Conservation (phyloP, 2,888 invertebrate genomes). For the Ditylenchus weischeri region DNA sequence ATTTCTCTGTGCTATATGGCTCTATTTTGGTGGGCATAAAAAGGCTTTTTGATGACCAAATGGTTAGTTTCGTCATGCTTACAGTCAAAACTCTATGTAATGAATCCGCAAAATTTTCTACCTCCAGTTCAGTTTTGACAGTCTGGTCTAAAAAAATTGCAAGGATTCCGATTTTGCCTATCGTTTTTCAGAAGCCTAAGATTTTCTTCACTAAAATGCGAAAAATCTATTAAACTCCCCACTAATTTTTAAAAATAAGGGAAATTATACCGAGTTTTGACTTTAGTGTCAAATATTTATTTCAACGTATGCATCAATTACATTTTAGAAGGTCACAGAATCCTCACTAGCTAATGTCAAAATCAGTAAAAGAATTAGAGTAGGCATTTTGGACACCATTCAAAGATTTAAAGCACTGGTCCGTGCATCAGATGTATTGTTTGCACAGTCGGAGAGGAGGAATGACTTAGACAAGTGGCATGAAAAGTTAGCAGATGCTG, state of each 20-base stretch:
- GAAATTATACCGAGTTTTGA: background rate
- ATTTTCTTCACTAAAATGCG: too few relatives aligned
- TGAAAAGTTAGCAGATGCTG: slow-evolving; percentile 63
- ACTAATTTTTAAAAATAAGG: too few relatives aligned
- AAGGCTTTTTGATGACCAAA: slow-evolving; percentile 83
- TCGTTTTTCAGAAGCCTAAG: too few relatives aligned
- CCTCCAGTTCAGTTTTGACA: too few relatives aligned
- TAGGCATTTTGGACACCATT: slow-evolving; percentile 54
- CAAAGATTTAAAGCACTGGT: slow-evolving; percentile 67
- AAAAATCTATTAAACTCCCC: too few relatives aligned
- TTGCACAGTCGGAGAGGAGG: slow-evolving; percentile 75
- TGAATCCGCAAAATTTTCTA: too few relatives aligned
- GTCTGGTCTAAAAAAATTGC: too few relatives aligned
- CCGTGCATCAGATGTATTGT: slow-evolving; percentile 79
- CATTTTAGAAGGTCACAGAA: slow-evolving; percentile 24
- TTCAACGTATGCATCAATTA: too few relatives aligned
- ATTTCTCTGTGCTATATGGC: slow-evolving; percentile 80
- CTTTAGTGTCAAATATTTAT: background rate
- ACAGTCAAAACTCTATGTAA: too few relatives aligned
- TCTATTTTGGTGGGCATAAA: slow-evolving; percentile 82
- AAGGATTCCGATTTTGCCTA: too few relatives aligned
- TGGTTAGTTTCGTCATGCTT: slow-evolving; percentile 62
- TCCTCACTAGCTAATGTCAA: slow-evolving; percentile 21
- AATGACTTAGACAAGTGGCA: slow-evolving; percentile 85
- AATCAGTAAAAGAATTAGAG: slow-evolving; percentile 41